These are phyloP conservation scores for Rhagophthalmus giganteus DNA, from an alignment of 2,888 invertebrate species.

Conservation along the genomic window DNA sequence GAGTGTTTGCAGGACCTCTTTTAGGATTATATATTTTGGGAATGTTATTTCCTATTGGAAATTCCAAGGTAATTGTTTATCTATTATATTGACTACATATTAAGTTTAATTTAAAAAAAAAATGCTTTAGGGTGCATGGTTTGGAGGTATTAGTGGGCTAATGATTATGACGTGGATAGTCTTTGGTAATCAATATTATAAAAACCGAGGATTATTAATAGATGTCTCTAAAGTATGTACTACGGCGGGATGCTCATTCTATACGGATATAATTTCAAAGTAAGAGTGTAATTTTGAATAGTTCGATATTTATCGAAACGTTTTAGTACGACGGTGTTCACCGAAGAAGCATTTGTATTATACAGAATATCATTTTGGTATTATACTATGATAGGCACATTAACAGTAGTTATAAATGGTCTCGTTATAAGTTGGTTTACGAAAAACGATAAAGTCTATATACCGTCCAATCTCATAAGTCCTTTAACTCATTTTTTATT, in stretches of 20 bases:
- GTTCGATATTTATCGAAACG: not conserved
- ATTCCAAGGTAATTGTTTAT: constrained; percentile 59
- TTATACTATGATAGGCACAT: not conserved
- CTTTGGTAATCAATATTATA: constrained; percentile 1
- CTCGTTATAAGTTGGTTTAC: constrained; percentile 1
- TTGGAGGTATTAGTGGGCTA: not conserved
- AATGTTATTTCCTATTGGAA: constrained; percentile 68
- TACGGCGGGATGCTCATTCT: not conserved
- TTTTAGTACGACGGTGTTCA: not conserved
- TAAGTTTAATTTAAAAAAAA: not conserved
- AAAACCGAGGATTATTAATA: not conserved
- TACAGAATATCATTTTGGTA: constrained; percentile 2
- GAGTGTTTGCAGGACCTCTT: constrained; percentile 62
- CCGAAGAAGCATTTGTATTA: constrained; percentile 1
- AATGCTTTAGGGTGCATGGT: constrained; percentile 2
- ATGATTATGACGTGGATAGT: not conserved
- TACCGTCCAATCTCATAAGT: constrained; percentile 1
- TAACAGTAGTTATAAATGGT: not conserved
- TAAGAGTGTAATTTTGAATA: too few species aligned
- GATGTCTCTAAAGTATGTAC: constrained; percentile 1
- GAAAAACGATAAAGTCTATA: not conserved
- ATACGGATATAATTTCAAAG: not conserved
- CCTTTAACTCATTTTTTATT: not conserved
- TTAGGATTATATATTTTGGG: constrained; percentile 71
- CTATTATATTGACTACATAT: too few species aligned